Percentiles rank a stretch among this genome's conserved stretches.
Conservation (phyloP, 2,888 invertebrate species). For the Clitarchus hookeri region DNA sequence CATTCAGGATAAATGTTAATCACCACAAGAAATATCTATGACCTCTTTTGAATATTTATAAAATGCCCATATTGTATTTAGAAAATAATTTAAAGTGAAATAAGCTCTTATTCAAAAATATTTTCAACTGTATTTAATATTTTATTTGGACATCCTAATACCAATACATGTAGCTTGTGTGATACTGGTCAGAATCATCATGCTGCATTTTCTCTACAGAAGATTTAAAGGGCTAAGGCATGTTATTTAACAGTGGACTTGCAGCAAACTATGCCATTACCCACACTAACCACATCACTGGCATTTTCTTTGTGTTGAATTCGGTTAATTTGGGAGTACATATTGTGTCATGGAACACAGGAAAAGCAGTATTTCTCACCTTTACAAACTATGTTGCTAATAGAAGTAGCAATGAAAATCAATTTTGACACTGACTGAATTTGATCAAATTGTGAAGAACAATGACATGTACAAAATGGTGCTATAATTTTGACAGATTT, state of each 20-base stretch:
- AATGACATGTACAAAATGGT: no score
- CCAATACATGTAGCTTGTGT: slow-evolving; percentile 42
- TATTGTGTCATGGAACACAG: no score
- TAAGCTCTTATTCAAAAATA: slow-evolving; percentile 44
- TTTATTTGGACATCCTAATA: slow-evolving; percentile 44
- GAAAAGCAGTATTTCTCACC: background rate
- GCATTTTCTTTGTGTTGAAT: no score
- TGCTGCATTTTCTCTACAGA: background rate
- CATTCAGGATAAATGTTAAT: slow-evolving; percentile 43
- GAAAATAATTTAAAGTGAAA: slow-evolving; percentile 40
- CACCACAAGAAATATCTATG: slow-evolving; percentile 45
- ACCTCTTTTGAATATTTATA: slow-evolving; percentile 44
- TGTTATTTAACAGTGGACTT: background rate
- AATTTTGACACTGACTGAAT: slow-evolving; percentile 29
- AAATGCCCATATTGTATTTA: slow-evolving; percentile 44
- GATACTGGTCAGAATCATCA: slow-evolving; percentile 37
- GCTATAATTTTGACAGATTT: slow-evolving; percentile 42
- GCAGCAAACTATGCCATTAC: background rate
- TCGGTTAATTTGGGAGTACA: no score
- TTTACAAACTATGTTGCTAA: background rate
- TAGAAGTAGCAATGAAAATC: slow-evolving; percentile 22
- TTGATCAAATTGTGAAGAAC: background rate
- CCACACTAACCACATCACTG: no score
- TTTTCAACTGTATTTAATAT: slow-evolving; percentile 46
- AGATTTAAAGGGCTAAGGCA: background rate